Evolutionary conservation across 2,797 vertebrate species (phyloP), one percentile per base, ranked within the genome.

Genomic region (Spizella passerina): DNA sequence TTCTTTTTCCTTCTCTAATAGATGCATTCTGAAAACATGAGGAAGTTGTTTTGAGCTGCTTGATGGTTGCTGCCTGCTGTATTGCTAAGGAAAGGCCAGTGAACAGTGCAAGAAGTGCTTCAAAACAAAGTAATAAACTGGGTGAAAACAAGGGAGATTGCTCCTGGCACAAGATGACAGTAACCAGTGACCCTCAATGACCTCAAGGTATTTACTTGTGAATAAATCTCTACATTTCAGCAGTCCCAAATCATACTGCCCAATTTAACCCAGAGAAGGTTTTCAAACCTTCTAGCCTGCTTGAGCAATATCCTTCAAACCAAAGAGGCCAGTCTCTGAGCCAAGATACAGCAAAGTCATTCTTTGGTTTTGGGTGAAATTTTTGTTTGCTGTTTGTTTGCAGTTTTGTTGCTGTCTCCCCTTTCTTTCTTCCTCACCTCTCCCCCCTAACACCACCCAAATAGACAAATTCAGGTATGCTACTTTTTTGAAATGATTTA

Each of bases 1-100:
- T 52, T 47, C 20, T 84, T 82, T 92, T 88, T 68, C 44, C 71
- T 75, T 73, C 70, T 56, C 39, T 82, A 65, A 89, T 38, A 57
- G 20, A 18, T 71, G 64, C 52, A 61, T 55, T 82, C 53, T 92
- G 88, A 70, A 90, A 80, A 82, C 46, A 21, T 68, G 44, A 78
- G 59, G 60, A 87, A 30, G 46, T 29, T 60, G 46, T 73, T 94
- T 65, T 61, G 68, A 85, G 72, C 50, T 61, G 61, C 61, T 61
- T 53, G 41, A 32, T 64, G 39, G 18, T 64, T 86, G 92, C 53
- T 85, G 52, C 53, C 61, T 68, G 60, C 60, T 80, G 20, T 43
- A 65, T 52, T 77, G 39, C 81, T 70, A 36, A 77, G 82, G 78
- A 12, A 82, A 90, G 50, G 29, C 30, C 1, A 5, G 39, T 34